A percentile compares a stretch with the other conserved stretches of the same genome.
Conservation (phyloP, 2,797 vertebrate genomes). For the Trichosurus vulpecula region DNA sequence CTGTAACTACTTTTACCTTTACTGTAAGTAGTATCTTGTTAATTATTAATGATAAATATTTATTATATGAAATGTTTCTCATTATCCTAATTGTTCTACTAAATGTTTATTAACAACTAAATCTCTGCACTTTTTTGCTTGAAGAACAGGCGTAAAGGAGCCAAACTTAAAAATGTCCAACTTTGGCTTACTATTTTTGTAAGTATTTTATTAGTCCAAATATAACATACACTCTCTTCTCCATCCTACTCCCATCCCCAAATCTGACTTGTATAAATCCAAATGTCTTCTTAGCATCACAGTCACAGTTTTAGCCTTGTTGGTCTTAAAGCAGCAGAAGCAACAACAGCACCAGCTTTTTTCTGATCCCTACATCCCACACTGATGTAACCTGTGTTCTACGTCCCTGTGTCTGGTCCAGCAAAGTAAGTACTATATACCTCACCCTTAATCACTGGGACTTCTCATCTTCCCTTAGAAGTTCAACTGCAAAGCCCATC, state of each 20-base stretch:
- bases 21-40: neutral
- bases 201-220: neutral
- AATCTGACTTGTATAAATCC: neutral
- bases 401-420: neutral
- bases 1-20: neutral
- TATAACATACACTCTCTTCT: neutral
- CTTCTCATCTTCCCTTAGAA: neutral
- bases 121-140: neutral
- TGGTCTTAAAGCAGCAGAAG: neutral
- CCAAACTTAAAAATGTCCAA: neutral
- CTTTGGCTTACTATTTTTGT: neutral
- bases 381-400: neutral
- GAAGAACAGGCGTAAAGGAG: neutral
- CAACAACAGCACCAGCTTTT: neutral
- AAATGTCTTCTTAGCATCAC: neutral
- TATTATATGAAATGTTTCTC: neutral
- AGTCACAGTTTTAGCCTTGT: neutral
- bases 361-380: neutral
- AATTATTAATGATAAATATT: neutral
- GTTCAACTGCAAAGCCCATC: neutral
- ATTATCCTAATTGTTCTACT: neutral
- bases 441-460: neutral
- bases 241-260: neutral
- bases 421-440: neutral
- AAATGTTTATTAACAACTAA: neutral